Percentiles rank a stretch among this genome's conserved stretches.
phyloP scores from a whole-genome alignment of 35 echinoderm and acorn worm species.

The Lytechinus variegatus region DNA sequence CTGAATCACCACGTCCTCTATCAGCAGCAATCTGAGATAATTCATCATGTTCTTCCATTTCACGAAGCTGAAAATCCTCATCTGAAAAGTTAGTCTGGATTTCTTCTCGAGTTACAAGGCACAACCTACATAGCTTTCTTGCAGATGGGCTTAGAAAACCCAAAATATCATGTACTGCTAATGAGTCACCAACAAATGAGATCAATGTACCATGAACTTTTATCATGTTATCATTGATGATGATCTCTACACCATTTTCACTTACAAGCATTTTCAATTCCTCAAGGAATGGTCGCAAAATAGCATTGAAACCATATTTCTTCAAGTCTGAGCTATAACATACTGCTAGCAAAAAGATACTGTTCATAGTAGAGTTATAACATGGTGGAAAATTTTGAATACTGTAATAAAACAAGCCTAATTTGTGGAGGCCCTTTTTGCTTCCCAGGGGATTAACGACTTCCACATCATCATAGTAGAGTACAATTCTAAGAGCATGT shows the following conservation, averaged over 20 bases:
- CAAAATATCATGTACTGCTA: slow-evolving; percentile 72
- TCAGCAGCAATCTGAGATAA: slow-evolving; percentile 16
- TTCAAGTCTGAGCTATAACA: slow-evolving; percentile 63
- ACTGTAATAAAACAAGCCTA: slow-evolving; percentile 74
- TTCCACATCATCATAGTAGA: slow-evolving; percentile 77
- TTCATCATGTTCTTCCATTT: slow-evolving; percentile 66
- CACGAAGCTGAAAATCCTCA: slow-evolving; percentile 62
- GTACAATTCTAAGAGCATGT: slow-evolving; percentile 48
- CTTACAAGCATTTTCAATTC: slow-evolving; percentile 61
- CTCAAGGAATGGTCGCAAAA: slow-evolving; percentile 57
- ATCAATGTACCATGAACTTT: slow-evolving; percentile 51
- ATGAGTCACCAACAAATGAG: slow-evolving; percentile 54
- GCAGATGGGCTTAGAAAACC: slow-evolving; percentile 68
- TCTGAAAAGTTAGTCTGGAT: slow-evolving; percentile 54
- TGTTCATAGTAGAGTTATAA: slow-evolving; percentile 49
- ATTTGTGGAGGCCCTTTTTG: slow-evolving; percentile 66
- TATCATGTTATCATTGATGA: background rate
- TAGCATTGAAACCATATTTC: slow-evolving; percentile 63
- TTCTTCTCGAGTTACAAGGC: slow-evolving; percentile 32
- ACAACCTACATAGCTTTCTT: slow-evolving; percentile 56
- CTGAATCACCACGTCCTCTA: slow-evolving; percentile 36
- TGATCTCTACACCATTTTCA: slow-evolving; percentile 40
- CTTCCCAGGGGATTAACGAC: slow-evolving; percentile 61
- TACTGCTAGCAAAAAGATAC: slow-evolving; percentile 56
- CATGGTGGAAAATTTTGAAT: slow-evolving; percentile 60